Percentiles rank a stretch among this genome's conserved stretches.
Evolutionary conservation across 2,113 vertebrate genomes (phyloP).

Genomic region (Thunnus maccoyii): DNA sequence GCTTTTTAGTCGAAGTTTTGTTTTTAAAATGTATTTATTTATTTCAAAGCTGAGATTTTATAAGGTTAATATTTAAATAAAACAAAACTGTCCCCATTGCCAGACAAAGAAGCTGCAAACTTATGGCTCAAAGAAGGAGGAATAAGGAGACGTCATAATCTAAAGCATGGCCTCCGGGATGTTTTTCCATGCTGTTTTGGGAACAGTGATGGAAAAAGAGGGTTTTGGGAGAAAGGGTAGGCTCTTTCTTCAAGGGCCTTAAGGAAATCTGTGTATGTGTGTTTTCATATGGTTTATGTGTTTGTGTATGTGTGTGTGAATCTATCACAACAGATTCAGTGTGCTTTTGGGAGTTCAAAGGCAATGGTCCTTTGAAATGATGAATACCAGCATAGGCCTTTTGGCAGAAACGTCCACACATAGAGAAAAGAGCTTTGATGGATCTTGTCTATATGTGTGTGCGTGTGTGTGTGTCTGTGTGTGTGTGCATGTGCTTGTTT

Average conservation of each 20-base stretch:
- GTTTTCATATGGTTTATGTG: conserved; percentile 38
- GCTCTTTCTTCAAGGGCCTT: conserved; percentile 48
- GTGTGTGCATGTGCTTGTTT: not conserved
- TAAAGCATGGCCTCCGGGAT: conserved; percentile 57
- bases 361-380: conserved; percentile 74
- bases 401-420: conserved; percentile 54
- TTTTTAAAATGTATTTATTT: conserved; percentile 2
- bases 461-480: not conserved
- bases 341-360: conserved; percentile 74
- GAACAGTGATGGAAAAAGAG: conserved; percentile 59
- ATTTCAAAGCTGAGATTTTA: conserved; percentile 45
- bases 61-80: conserved; percentile 67
- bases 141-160: conserved; percentile 45
- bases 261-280: conserved; percentile 59
- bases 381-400: conserved; percentile 66
- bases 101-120: conserved; percentile 52
- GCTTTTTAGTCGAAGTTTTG: not conserved
- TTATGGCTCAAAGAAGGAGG: conserved; percentile 35
- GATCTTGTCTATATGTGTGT: not conserved
- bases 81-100: conserved; percentile 53
- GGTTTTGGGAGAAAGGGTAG: conserved; percentile 44
- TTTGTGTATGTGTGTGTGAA: conserved; percentile 49
- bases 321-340: conserved; percentile 58
- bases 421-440: conserved; percentile 58
- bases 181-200: conserved; percentile 67